Evolutionary conservation across 2,113 vertebrate genomes (phyloP).

Genomic region (Athene noctua): DNA sequence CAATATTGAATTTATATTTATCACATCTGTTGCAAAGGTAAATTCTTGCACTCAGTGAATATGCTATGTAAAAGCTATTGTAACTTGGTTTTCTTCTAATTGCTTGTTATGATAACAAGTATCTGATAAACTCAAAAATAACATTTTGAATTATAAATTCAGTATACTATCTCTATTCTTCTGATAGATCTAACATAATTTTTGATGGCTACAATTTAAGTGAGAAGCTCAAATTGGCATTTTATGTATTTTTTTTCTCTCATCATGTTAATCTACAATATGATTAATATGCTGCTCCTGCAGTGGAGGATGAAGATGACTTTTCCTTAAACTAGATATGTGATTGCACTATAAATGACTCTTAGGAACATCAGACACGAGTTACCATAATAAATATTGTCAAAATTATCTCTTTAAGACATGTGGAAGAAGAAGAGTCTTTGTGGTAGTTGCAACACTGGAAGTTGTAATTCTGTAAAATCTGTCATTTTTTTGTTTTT

Average conservation of each 20-base stretch:
- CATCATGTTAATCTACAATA: neutral
- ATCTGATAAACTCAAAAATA: neutral
- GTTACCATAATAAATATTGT: neutral
- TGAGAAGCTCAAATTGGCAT: neutral
- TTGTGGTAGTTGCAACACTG: neutral
- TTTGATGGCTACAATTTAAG: neutral
- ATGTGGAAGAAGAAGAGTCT: neutral
- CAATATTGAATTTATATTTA: neutral
- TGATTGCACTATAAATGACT: neutral
- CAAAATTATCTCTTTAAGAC: neutral
- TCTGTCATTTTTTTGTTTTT: neutral
- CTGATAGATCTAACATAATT: neutral
- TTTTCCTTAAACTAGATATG: neutral
- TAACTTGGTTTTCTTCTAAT: neutral
- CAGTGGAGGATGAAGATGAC: neutral
- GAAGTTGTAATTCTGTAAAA: neutral
- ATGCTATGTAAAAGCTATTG: neutral
- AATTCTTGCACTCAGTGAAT: neutral
- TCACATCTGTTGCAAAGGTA: neutral
- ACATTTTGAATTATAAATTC: neutral
- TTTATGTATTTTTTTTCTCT: neutral
- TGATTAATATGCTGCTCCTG: neutral
- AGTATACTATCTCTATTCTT: neutral
- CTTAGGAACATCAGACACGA: neutral
- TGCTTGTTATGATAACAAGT: neutral